phyloP scores from a whole-genome alignment of 2,113 vertebrate species.

The Spheniscus mendiculus region DNA sequence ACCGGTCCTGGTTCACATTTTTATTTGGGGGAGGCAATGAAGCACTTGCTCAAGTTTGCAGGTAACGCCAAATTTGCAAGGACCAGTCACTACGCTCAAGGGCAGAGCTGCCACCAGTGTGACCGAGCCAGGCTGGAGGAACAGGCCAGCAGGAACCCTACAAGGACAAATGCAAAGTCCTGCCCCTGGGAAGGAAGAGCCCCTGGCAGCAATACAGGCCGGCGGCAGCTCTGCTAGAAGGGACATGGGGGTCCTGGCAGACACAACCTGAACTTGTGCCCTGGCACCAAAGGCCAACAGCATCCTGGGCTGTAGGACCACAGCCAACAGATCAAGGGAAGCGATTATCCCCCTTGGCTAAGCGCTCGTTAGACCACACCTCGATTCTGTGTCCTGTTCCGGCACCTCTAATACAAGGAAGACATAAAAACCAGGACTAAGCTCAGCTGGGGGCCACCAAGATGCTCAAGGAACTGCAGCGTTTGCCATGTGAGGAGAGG shows the following conservation, averaged over 20 bases:
- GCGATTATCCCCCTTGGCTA: not conserved
- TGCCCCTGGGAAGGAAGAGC: not conserved
- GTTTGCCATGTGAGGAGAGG: not conserved
- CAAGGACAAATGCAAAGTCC: not conserved
- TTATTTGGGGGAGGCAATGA: not conserved
- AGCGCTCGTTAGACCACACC: not conserved
- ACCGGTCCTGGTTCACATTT: too few relatives aligned
- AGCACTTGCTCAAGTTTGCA: not conserved
- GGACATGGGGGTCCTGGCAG: too few relatives aligned
- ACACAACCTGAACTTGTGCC: not conserved
- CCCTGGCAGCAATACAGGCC: not conserved
- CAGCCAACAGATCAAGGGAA: not conserved
- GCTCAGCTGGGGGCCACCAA: not conserved
- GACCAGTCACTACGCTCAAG: not conserved
- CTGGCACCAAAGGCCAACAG: not conserved
- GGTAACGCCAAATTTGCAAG: accelerated
- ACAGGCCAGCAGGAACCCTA: not conserved
- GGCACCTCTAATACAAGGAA: not conserved
- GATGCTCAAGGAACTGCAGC: not conserved
- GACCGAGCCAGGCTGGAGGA: not conserved
- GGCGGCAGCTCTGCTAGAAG: not conserved
- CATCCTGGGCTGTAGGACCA: not conserved
- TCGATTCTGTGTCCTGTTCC: not conserved
- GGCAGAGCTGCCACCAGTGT: not conserved
- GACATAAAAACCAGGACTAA: not conserved